Evolutionary conservation across 2,113 vertebrate species (phyloP).

Genomic region (Nymphicus hollandicus): DNA sequence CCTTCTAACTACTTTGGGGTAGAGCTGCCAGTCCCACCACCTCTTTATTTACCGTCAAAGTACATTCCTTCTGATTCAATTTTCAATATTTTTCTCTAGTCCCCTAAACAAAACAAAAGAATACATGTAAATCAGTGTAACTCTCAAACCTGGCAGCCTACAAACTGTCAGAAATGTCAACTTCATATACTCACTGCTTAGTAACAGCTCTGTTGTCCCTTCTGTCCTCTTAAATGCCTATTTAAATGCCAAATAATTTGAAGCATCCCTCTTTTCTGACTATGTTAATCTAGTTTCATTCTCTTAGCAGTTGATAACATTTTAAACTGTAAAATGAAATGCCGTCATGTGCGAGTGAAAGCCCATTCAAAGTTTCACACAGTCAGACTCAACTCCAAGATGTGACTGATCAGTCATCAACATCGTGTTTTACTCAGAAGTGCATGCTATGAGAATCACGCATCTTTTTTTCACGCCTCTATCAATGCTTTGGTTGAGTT

Average conservation of each 20-base stretch:
- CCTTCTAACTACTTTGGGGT: neutral
- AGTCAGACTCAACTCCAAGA: neutral
- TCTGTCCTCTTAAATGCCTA: slow-evolving; percentile 35
- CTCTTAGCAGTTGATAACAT: neutral
- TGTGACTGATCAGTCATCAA: neutral
- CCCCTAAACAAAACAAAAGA: neutral
- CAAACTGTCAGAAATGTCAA: slow-evolving; percentile 26
- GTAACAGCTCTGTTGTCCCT: slow-evolving; percentile 13
- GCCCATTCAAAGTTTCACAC: neutral
- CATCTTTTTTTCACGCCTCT: neutral
- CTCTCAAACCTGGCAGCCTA: slow-evolving; percentile 7
- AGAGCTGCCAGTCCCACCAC: neutral
- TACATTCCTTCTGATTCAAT: slow-evolving; percentile 15
- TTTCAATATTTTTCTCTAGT: neutral
- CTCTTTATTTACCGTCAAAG: neutral
- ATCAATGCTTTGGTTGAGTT: neutral
- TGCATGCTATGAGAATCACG: accelerated
- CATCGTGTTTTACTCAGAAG: neutral
- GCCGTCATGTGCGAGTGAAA: accelerated
- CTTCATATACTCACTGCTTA: neutral
- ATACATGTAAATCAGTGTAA: neutral
- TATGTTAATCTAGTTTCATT: neutral
- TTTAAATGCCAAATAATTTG: slow-evolving; percentile 9
- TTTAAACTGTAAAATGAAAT: slow-evolving; percentile 2
- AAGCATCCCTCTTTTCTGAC: slow-evolving; percentile 3